A percentile compares a stretch with the other conserved stretches of the same genome.
Conservation (phyloP, 2,888 invertebrate species). For the Omphaloscelis lunosa region DNA sequence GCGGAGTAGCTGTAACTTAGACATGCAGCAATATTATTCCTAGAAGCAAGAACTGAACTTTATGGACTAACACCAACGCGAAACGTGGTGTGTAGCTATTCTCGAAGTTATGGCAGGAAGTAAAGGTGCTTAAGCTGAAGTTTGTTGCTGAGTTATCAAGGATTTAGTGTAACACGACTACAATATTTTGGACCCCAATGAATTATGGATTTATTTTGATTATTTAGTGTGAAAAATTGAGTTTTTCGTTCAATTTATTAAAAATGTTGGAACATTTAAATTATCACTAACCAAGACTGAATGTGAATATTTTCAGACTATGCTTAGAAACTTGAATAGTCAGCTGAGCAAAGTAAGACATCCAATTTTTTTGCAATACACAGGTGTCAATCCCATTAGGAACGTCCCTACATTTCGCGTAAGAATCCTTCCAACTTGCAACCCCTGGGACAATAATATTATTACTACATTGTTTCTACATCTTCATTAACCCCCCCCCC, state of each 20-base stretch:
- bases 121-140: slow-evolving; percentile 2
- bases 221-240: too few relatives aligned
- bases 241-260: too few relatives aligned
- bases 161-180: neutral
- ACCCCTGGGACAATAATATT: neutral
- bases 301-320: neutral
- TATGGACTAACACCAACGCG: slow-evolving; percentile 10
- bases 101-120: slow-evolving; percentile 7
- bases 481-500: slow-evolving; percentile 33
- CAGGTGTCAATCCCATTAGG: neutral
- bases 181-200: neutral
- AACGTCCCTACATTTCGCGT: too few relatives aligned
- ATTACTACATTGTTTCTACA: neutral
- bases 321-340: neutral
- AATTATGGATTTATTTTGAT: neutral
- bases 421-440: neutral
- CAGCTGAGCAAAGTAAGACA: neutral
- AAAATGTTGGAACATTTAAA: too few relatives aligned
- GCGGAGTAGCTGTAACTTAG: slow-evolving; percentile 31
- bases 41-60: slow-evolving; percentile 17
- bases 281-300: neutral
- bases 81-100: slow-evolving; percentile 6
- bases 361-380: neutral
- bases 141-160: neutral
- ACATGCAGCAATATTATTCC: slow-evolving; percentile 26